phyloP scores from a whole-genome alignment of 1,140 invertebrate species.

The Brachionus manjavacas region DNA sequence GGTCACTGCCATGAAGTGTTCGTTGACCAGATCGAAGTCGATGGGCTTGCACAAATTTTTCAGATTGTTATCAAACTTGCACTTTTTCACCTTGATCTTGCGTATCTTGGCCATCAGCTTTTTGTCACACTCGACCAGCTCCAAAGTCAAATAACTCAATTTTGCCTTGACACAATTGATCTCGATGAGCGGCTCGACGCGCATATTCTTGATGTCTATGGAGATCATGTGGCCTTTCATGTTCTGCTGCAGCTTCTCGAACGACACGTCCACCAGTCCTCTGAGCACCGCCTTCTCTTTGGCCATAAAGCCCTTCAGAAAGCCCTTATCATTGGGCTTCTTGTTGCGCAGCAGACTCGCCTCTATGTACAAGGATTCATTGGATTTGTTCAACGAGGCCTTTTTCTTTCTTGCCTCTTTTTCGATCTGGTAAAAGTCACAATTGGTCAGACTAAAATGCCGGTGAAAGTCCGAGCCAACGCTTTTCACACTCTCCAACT shows the following conservation, averaged over 20 bases:
- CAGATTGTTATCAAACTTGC: conserved; percentile 40
- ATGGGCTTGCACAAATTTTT: conserved; percentile 36
- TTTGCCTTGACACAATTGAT: conserved; percentile 30
- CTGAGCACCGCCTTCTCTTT: not conserved
- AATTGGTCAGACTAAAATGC: not conserved
- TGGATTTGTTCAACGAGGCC: not conserved
- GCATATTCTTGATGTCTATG: conserved; percentile 2
- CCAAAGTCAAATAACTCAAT: conserved; percentile 22
- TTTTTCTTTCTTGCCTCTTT: not conserved
- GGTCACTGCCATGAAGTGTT: conserved; percentile 18
- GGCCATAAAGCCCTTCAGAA: not conserved
- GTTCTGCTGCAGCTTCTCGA: conserved; percentile 33
- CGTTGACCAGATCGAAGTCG: conserved; percentile 23
- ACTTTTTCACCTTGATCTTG: conserved; percentile 25
- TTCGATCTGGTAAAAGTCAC: not conserved
- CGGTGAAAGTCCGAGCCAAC: not conserved
- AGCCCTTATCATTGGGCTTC: not conserved
- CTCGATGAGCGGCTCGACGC: conserved; percentile 14
- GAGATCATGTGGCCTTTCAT: conserved; percentile 25
- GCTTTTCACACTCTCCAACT: not conserved
- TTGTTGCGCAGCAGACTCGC: not conserved
- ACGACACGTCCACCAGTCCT: not conserved
- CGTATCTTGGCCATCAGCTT: conserved; percentile 6
- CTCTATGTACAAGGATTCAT: not conserved
- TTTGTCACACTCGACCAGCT: not conserved